A percentile compares a stretch with the other conserved stretches of the same genome.
phyloP scores from a whole-genome alignment of 2,797 vertebrate species.

The Falco columbarius region DNA sequence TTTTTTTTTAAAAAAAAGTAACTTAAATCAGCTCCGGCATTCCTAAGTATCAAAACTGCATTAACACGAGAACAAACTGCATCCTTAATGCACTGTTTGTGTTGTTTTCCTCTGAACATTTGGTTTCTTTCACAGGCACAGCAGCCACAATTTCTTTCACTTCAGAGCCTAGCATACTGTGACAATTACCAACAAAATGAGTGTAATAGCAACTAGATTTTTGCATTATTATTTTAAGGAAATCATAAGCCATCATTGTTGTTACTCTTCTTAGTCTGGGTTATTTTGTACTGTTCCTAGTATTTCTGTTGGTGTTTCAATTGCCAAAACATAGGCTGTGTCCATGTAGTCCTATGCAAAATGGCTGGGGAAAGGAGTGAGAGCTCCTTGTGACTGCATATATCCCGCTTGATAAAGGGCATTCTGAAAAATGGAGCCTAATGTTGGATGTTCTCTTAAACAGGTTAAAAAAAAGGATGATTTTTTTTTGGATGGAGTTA shows the following conservation, averaged over 20 bases:
- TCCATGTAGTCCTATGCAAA: background rate
- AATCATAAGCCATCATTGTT: background rate
- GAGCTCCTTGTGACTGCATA: background rate
- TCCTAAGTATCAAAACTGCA: background rate
- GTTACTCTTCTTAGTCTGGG: background rate
- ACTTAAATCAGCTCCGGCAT: background rate
- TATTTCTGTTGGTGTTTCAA: background rate
- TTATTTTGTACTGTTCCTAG: background rate
- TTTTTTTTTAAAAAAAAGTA: background rate
- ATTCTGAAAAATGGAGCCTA: background rate
- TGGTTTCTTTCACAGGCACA: background rate
- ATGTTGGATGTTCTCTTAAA: background rate
- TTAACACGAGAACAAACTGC: background rate
- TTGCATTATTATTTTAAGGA: background rate
- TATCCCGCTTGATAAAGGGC: background rate
- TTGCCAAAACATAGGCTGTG: background rate
- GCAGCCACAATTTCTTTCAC: background rate
- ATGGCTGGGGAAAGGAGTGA: background rate
- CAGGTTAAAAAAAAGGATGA: background rate
- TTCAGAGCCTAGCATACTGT: background rate
- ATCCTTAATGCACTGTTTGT: background rate
- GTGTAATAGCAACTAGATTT: fast-evolving
- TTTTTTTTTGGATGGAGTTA: background rate
- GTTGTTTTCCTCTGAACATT: background rate
- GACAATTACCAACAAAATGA: background rate